Evolutionary conservation across 2,797 vertebrate genomes (phyloP).

Genomic region (Protonibea diacanthus): DNA sequence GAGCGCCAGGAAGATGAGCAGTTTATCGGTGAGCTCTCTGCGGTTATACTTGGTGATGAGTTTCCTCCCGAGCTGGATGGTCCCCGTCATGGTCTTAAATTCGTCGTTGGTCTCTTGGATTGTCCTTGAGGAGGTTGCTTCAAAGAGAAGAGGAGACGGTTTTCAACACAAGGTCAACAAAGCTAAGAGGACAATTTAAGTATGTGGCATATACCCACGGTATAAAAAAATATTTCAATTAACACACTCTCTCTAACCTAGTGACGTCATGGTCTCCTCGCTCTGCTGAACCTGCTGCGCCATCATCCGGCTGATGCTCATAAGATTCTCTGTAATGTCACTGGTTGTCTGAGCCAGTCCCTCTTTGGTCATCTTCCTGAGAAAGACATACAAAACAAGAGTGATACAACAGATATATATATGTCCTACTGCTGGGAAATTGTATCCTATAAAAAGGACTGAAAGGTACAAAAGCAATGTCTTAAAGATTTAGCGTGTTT

Average conservation of each 20-base stretch:
- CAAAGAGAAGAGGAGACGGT: slow-evolving; percentile 21
- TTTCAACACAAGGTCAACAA: slow-evolving; percentile 8
- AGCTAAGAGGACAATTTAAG: not conserved
- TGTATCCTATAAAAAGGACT: not conserved
- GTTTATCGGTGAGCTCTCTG: slow-evolving; percentile 95
- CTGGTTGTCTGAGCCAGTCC: slow-evolving; percentile 91
- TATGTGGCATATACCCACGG: not conserved
- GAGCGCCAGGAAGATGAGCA: slow-evolving; percentile 96
- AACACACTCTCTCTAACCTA: slow-evolving; percentile 83
- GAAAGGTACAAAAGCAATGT: not conserved
- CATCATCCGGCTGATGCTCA: slow-evolving; percentile 98
- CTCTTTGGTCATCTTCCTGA: slow-evolving; percentile 93
- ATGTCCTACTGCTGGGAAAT: not conserved
- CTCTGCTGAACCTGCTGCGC: slow-evolving; percentile 97
- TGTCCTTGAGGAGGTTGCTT: slow-evolving; percentile 93
- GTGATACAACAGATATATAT: not conserved
- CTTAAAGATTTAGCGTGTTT: not conserved
- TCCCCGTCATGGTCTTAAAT: slow-evolving; percentile 97
- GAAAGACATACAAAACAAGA: not conserved
- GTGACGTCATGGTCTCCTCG: slow-evolving; percentile 91
- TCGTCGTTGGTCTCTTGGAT: slow-evolving; percentile 96
- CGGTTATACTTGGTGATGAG: slow-evolving; percentile 99
- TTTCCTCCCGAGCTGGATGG: slow-evolving; percentile 95
- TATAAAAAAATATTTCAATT: not conserved
- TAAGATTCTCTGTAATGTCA: slow-evolving; percentile 94